Evolutionary conservation across 37 sponge, comb jelly and placozoan genomes (phyloP), one percentile per base, ranked within the genome.

Genomic region (Lycopodina hypogea): DNA sequence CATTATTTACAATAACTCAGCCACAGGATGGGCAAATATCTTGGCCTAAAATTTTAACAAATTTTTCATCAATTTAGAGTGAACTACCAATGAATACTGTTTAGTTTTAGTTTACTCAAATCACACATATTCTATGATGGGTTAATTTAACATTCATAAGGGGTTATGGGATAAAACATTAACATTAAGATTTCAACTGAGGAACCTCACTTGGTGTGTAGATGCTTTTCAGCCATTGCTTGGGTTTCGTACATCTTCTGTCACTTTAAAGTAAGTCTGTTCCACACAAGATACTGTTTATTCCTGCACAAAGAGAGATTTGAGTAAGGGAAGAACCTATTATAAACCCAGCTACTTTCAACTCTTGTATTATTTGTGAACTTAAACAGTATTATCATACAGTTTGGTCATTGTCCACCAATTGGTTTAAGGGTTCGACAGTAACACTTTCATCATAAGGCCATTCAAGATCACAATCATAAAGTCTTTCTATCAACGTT

Each of bases 391-490:
- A 42, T 42, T 3, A 23, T 70, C 48, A 39, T 70, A 42, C 24
- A 24, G 71, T 70, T 45, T 70, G 71, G 45, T 70, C 23, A 7
- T 45, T 23, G 14, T 70, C 71, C 37, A 23, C 28, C 48, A 70
- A n/a, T 22, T 70, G 71, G 35, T 70, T 70, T 35, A 70, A 24
- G 2, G 35, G 48, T 41, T 29, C n/a, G 6, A 70, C 48, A 48
- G 42, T 45, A 19, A 42, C 15, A 48, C 6, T 70, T 70, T 48
- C 71, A 39, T 22, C 3, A 34, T 69, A 80, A 17, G 80, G 70
- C 68, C 68, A 80, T 6, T 28, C 22, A 1, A 80, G 71, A 32
- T 80, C 23, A 33, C 69, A n/a, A n/a, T n/a, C n/a, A n/a, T n/a
- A n/a, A n/a, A n/a, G n/a, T n/a, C n/a, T n/a, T n/a, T n/a, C n/a